phyloP scores from a whole-genome alignment of 2,797 vertebrate genomes.

The Melopsittacus undulatus region DNA sequence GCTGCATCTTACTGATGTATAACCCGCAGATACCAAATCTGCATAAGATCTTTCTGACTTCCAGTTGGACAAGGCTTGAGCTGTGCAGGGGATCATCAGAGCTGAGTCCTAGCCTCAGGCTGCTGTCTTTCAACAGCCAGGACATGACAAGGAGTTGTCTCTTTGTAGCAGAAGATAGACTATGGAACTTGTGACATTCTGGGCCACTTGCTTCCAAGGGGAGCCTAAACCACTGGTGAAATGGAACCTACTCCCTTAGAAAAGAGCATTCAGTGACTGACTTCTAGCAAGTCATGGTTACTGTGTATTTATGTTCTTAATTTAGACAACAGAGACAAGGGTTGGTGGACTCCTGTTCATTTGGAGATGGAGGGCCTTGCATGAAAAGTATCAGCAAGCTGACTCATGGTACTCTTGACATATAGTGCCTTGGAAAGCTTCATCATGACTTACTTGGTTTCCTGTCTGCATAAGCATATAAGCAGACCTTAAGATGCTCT shows the following conservation, averaged over 20 bases:
- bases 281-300: background rate
- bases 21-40: background rate
- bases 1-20: background rate
- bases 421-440: fast-evolving
- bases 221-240: background rate
- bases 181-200: background rate
- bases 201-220: background rate
- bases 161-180: background rate
- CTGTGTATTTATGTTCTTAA: background rate
- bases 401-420: background rate
- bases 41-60: background rate
- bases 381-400: background rate
- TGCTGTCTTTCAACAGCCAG: background rate
- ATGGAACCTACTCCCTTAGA: background rate
- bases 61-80: background rate
- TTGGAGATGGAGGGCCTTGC: background rate
- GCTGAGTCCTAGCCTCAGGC: background rate
- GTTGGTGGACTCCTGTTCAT: background rate
- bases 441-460: background rate
- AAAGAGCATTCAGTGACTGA: background rate
- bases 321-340: background rate
- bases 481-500: background rate
- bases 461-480: background rate
- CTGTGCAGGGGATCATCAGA: background rate
- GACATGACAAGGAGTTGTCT: background rate